These are phyloP conservation scores for Dysmachus trigonus DNA, from an alignment of 2,888 invertebrate genomes.

Conservation along the genomic window DNA sequence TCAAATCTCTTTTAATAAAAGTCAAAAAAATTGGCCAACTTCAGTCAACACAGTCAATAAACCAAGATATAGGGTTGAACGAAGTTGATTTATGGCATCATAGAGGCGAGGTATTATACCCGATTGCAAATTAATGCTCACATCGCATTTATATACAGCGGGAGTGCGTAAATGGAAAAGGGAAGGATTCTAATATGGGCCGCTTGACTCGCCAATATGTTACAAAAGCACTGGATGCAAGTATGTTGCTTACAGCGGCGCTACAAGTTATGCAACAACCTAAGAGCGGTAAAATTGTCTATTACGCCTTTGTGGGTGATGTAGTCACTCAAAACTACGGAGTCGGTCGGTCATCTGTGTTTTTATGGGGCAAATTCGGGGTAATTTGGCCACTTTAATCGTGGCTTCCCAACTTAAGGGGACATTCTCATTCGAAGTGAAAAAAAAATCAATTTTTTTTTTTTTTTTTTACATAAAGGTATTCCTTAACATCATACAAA, in stretches of 20 bases:
- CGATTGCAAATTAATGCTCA: constrained; percentile 10
- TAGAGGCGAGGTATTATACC: not conserved
- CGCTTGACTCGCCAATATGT: not conserved
- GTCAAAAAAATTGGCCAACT: not conserved
- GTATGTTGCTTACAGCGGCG: not conserved
- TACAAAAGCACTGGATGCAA: not conserved
- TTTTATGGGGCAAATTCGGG: no score
- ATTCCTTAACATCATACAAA: no score
- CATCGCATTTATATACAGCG: not conserved
- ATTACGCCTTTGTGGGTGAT: constrained; percentile 45
- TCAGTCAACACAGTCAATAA: not conserved
- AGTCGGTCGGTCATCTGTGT: no score
- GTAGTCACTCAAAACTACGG: constrained; percentile 2
- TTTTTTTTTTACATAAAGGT: no score
- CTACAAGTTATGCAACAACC: constrained; percentile 10
- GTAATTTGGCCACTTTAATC: no score
- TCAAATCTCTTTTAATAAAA: no score
- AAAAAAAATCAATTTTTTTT: no score
- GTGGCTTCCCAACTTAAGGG: no score
- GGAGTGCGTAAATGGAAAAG: not conserved
- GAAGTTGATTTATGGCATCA: not conserved
- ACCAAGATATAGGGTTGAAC: not conserved
- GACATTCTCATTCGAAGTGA: no score
- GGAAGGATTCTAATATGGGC: not conserved
- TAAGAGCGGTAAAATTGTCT: constrained; percentile 11